A percentile compares a stretch with the other conserved stretches of the same genome.
These are phyloP conservation scores for Avahi laniger DNA, from an alignment of 2,797 vertebrate species.

Conservation along the genomic window DNA sequence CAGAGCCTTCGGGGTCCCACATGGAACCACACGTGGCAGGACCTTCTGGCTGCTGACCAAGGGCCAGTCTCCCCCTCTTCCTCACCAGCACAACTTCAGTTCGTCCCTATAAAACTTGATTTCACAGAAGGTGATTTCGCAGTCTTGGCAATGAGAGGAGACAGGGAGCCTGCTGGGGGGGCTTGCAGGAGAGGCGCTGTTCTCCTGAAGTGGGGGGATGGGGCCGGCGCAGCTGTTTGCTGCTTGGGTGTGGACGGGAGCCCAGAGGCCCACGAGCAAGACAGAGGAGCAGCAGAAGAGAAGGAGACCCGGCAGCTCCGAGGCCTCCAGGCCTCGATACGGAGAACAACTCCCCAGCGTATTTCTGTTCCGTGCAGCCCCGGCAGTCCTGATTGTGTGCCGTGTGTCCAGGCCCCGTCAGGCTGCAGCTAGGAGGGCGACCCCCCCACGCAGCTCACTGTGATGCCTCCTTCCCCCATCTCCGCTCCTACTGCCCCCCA, in stretches of 20 bases:
- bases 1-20: background rate
- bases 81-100: accelerated
- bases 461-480: accelerated
- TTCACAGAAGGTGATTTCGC: background rate
- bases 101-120: background rate
- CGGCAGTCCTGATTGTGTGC: background rate
- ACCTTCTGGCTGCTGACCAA: background rate
- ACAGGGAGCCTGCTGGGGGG: background rate
- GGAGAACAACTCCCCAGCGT: background rate
- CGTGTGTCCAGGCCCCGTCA: background rate
- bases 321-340: background rate
- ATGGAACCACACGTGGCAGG: background rate
- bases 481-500: accelerated
- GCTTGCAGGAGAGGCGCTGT: accelerated
- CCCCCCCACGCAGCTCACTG: background rate
- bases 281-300: background rate
- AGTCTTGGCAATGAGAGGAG: accelerated
- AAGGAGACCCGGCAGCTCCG: background rate
- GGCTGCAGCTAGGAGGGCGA: background rate
- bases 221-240: background rate
- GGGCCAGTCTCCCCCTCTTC: background rate
- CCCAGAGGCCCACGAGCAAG: background rate
- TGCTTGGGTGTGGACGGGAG: accelerated
- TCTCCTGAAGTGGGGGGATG: accelerated
- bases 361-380: background rate